These are phyloP conservation scores for Entomyzon cyanotis DNA, from an alignment of 2,113 vertebrate species.

Conservation along the genomic window DNA sequence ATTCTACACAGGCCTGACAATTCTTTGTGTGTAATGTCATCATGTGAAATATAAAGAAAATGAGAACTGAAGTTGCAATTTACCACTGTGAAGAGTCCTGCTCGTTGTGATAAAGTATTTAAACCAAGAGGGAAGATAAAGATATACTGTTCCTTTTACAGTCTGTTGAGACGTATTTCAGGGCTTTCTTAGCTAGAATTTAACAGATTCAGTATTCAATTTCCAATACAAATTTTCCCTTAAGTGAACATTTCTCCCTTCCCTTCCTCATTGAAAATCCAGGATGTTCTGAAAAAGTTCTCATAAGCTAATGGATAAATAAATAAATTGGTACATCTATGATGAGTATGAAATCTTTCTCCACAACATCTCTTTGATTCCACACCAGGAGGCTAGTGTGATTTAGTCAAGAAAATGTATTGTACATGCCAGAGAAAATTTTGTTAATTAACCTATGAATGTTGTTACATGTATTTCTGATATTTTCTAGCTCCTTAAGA, in stretches of 20 bases:
- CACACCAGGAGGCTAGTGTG: background rate
- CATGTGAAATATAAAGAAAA: constrained; percentile 16
- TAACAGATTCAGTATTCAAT: background rate
- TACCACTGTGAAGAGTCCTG: background rate
- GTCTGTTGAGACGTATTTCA: background rate
- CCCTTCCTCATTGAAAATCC: background rate
- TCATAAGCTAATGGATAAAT: background rate
- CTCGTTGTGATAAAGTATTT: background rate
- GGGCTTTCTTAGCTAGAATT: background rate
- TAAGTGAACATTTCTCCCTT: background rate
- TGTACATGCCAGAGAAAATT: background rate
- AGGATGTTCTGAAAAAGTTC: background rate
- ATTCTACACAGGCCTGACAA: background rate
- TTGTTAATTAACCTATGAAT: background rate
- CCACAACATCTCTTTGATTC: background rate
- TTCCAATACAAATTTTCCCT: background rate
- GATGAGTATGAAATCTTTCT: background rate
- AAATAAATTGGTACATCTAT: background rate
- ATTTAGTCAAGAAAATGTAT: background rate
- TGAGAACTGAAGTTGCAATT: constrained; percentile 20
- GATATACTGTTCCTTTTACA: background rate
- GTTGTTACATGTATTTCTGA: background rate
- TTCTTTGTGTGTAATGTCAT: background rate
- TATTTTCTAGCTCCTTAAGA: background rate
- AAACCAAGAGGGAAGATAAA: background rate